Conservation (phyloP, 2,888 invertebrate genomes). For the Polydrusus cervinus region DNA sequence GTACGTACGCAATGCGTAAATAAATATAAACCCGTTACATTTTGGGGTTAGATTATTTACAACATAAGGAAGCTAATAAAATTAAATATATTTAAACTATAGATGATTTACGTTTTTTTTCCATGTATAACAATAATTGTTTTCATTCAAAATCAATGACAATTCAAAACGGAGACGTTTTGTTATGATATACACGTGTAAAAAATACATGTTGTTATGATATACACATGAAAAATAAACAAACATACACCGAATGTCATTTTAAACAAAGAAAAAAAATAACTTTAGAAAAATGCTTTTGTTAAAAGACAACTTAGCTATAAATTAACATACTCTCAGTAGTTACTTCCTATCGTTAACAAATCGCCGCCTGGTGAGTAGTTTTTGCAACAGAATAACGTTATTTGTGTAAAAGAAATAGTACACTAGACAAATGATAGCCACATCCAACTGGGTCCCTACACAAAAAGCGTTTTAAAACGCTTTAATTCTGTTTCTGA, state of each 20-base stretch:
- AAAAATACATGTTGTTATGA: neutral
- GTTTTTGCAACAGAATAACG: conserved; percentile 6
- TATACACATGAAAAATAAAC: conserved; percentile 4
- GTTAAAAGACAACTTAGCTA: conserved; percentile 10
- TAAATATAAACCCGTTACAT: too few species aligned
- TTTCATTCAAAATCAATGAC: too few species aligned
- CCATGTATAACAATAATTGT: too few species aligned
- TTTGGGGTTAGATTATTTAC: too few species aligned
- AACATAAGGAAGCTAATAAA: too few species aligned
- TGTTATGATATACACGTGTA: conserved; percentile 10
- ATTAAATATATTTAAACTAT: too few species aligned
- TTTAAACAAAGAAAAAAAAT: conserved; percentile 10
- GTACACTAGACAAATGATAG: too few species aligned
- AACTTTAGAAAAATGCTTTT: conserved; percentile 27
- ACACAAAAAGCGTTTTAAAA: too few species aligned
- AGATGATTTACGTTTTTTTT: too few species aligned
- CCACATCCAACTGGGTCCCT: too few species aligned
- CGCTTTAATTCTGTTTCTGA: too few species aligned
- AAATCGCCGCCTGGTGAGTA: neutral
- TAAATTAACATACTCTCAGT: conserved; percentile 19
- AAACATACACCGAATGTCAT: conserved; percentile 14
- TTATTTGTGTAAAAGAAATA: neutral
- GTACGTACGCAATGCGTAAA: too few species aligned
- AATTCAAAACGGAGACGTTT: neutral
- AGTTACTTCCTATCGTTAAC: conserved; percentile 20